phyloP scores from a whole-genome alignment of 2,888 invertebrate species.

The Apamea crenata region DNA sequence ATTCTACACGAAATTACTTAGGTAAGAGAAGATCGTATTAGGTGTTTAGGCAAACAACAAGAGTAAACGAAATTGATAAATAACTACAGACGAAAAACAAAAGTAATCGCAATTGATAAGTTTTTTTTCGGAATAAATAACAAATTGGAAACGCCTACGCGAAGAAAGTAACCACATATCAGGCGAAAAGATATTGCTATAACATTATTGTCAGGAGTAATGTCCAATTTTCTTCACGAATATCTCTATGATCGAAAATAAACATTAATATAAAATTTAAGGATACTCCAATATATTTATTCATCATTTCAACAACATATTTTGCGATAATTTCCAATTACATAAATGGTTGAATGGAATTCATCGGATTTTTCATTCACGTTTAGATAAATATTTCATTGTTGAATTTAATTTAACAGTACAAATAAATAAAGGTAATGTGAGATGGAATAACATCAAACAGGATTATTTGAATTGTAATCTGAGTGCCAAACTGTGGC shows the following conservation, averaged over 20 bases:
- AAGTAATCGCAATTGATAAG: background rate
- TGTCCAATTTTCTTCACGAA: constrained; percentile 1
- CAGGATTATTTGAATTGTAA: constrained; percentile 51
- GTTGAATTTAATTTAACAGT: background rate
- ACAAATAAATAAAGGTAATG: constrained; percentile 15
- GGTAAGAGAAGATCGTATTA: background rate
- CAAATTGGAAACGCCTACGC: constrained; percentile 46
- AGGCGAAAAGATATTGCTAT: constrained; percentile 46
- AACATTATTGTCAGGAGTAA: constrained; percentile 45
- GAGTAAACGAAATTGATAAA: background rate
- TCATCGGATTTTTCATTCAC: constrained; percentile 17
- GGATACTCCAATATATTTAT: constrained; percentile 19
- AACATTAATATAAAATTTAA: constrained; percentile 6
- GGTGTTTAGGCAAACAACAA: background rate
- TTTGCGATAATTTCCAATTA: constrained; percentile 42
- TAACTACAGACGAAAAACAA: background rate
- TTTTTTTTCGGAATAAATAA: background rate
- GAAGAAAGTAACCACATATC: constrained; percentile 10
- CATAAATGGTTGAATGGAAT: constrained; percentile 29
- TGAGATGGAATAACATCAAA: constrained; percentile 34
- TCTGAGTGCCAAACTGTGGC: constrained; percentile 43
- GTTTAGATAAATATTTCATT: background rate
- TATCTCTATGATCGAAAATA: constrained; percentile 19
- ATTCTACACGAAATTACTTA: background rate
- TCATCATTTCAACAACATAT: constrained; percentile 29